Percentiles rank a stretch among this genome's conserved stretches.
These are phyloP conservation scores for Cladorhizidae sp. DNA, from an alignment of 37 sponge, comb jelly and placozoan genomes.

Conservation along the genomic window DNA sequence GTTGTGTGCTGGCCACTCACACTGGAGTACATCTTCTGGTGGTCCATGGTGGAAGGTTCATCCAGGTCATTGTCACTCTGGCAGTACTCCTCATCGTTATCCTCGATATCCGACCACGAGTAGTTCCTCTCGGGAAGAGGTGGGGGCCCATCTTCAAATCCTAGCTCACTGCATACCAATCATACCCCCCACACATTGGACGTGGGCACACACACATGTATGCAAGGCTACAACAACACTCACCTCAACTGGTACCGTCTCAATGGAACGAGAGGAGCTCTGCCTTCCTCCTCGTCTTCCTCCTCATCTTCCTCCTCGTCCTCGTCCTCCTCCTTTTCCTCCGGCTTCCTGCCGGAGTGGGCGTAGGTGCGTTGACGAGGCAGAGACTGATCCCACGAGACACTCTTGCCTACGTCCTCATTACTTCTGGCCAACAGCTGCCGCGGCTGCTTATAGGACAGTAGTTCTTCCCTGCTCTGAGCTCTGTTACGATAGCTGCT, in stretches of 20 bases:
- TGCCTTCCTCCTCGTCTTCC: neutral
- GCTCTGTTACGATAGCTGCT: slow-evolving; percentile 6
- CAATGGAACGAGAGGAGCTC: neutral
- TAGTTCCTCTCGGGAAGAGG: slow-evolving; percentile 71
- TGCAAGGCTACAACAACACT: neutral
- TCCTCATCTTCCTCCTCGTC: neutral
- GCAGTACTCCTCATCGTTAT: slow-evolving; percentile 41
- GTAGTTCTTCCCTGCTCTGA: neutral
- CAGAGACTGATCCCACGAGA: too few relatives aligned
- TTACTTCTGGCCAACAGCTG: neutral
- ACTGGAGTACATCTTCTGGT: slow-evolving; percentile 20
- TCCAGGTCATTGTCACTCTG: slow-evolving; percentile 64
- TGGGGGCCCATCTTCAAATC: slow-evolving; percentile 56
- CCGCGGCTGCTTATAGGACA: neutral
- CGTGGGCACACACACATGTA: neutral
- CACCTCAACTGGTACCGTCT: neutral
- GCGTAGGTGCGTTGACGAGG: too few relatives aligned
- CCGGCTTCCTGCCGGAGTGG: neutral
- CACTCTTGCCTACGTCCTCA: neutral
- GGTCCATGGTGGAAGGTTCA: slow-evolving; percentile 19
- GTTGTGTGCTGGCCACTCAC: slow-evolving; percentile 4
- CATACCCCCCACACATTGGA: too few relatives aligned
- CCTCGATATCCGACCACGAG: slow-evolving; percentile 65
- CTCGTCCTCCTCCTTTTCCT: neutral
- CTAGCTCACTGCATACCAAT: slow-evolving; percentile 25